Conservation (phyloP, 2,113 vertebrate species). For the Salvator merianae region DNA sequence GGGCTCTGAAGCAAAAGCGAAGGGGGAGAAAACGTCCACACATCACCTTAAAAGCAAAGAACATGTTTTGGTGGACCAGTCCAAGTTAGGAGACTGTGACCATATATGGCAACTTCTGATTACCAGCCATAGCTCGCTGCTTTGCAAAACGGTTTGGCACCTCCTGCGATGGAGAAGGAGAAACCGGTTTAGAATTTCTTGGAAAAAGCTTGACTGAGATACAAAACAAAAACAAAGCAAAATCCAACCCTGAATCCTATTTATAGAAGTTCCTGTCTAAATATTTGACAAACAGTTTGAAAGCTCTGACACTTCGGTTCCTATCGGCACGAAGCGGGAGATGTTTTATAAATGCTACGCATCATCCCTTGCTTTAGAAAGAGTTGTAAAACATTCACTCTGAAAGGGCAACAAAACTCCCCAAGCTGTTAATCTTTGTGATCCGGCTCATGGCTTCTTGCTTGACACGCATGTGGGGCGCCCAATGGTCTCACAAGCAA, state of each 20-base stretch:
- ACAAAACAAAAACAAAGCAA: neutral
- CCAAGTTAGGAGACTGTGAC: slow-evolving; percentile 40
- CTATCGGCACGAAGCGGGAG: too few relatives aligned
- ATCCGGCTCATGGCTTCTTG: neutral
- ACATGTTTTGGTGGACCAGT: neutral
- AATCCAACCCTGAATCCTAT: slow-evolving; percentile 29
- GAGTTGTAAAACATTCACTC: neutral
- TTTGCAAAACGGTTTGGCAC: slow-evolving; percentile 22
- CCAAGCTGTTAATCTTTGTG: neutral
- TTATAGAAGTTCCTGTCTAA: slow-evolving; percentile 50
- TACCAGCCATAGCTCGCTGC: neutral
- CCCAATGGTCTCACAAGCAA: neutral
- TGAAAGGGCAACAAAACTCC: neutral
- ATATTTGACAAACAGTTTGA: slow-evolving; percentile 38
- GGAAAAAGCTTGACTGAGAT: slow-evolving; percentile 28
- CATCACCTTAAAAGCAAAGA: slow-evolving; percentile 51
- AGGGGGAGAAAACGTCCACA: slow-evolving; percentile 33
- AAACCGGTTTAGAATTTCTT: slow-evolving; percentile 2
- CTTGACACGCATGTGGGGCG: too few relatives aligned
- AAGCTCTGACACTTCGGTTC: slow-evolving; percentile 18
- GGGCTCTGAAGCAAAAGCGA: slow-evolving; percentile 35
- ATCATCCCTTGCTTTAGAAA: neutral
- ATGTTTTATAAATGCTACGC: too few relatives aligned
- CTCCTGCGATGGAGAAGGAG: slow-evolving; percentile 24
- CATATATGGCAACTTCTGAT: slow-evolving; percentile 61